Evolutionary conservation across 2,797 vertebrate species (phyloP).

Genomic region (Micrastur ruficollis): DNA sequence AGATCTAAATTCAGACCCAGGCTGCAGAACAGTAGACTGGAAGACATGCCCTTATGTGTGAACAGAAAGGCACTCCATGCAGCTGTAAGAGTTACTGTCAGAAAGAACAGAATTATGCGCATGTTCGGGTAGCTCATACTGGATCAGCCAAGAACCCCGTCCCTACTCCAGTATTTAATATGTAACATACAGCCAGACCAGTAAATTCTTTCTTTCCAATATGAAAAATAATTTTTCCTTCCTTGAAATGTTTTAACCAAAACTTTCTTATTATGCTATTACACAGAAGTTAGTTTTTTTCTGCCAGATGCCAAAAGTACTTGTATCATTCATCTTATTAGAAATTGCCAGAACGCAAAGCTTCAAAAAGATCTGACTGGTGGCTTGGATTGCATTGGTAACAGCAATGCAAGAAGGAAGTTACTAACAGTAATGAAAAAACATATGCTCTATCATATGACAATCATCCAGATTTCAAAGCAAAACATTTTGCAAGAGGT

Average conservation of each 20-base stretch:
- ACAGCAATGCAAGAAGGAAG: background rate
- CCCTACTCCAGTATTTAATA: background rate
- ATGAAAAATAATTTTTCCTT: background rate
- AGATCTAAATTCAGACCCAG: background rate
- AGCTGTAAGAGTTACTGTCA: background rate
- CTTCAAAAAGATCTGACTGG: background rate
- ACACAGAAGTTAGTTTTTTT: slow-evolving; percentile 13
- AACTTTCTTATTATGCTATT: background rate
- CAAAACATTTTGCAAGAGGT: background rate
- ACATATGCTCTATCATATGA: background rate
- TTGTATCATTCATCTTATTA: background rate
- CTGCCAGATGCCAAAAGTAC: background rate
- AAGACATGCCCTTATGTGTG: background rate
- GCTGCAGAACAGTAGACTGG: background rate
- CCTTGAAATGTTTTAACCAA: background rate
- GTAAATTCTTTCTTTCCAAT: background rate
- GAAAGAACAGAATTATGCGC: background rate
- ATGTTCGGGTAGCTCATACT: background rate
- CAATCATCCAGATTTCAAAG: background rate
- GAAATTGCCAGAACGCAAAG: background rate
- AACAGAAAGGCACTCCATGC: background rate
- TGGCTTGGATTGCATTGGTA: background rate
- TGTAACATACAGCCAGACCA: background rate
- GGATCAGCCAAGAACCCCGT: background rate
- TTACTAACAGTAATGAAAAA: background rate